Evolutionary conservation across 2,797 vertebrate genomes (phyloP), one percentile per base, ranked within the genome.

Genomic region (Allobates femoralis): DNA sequence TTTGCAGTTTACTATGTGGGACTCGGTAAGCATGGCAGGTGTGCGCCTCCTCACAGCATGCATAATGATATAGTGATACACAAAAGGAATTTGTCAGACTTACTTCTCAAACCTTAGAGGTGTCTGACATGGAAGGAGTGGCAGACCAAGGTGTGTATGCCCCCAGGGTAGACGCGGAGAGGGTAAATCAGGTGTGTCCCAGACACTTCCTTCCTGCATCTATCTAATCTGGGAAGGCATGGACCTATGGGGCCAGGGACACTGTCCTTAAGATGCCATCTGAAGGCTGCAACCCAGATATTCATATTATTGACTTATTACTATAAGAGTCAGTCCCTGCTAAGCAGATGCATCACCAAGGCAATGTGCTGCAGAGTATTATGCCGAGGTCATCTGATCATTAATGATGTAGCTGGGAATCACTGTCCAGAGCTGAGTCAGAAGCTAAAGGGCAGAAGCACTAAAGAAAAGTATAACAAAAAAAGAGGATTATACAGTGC

Each of bases 161-260:
- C 86, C 77, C 28, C 77, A 60, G 86, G 86, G 74, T 79, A 85
- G 86, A 85, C 83, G 86, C 83, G 67, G 69, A 50, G 37, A 79
- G 82, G 76, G 71, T 71, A 83, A 85, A 74, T 83, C 78, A 84
- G 86, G 86, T 88, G 86, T 88, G 77, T 58, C 50, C 82, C 66
- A 81, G 75, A 79, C 77, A 85, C 50, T 74, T 88, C 82, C 83
- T 85, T 88, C 86, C 86, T 87, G 56, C 55, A 30, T 84, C 64
- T 79, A 30, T 74, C 32, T 66, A 74, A 87, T 73, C 74, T 74
- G 66, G 41, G 51, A 86, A 23, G 62, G n/a, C 55, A 34, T 21
- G 18, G n/a, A n/a, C 56, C 69, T 83, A n/a, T 46, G 60, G n/a
- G 60, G 60, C n/a, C 55, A 21, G 58, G 69, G n/a, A 15, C 7